A percentile compares a stretch with the other conserved stretches of the same genome.
Conservation (phyloP, 2,888 invertebrate genomes). For the Tigriopus californicus region DNA sequence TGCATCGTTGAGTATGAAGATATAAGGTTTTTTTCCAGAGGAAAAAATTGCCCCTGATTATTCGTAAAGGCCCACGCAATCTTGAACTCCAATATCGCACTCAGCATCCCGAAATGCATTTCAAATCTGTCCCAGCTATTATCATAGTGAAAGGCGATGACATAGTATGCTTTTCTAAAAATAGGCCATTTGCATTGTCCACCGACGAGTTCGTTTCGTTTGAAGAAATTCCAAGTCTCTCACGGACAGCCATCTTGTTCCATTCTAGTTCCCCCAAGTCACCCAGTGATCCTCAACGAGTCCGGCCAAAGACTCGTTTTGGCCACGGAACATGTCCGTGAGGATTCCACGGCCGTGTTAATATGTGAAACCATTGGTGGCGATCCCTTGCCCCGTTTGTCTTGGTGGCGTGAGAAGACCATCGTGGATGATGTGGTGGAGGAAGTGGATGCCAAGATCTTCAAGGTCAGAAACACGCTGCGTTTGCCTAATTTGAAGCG, state of each 20-base stretch:
- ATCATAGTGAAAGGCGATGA: no score
- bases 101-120: no score
- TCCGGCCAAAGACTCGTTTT: background rate
- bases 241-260: background rate
- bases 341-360: conserved; percentile 3
- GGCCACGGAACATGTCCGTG: conserved; percentile 2
- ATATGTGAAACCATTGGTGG: conserved; percentile 12
- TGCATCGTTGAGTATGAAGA: no score
- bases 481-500: conserved; percentile 2
- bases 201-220: no score
- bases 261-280: background rate
- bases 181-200: no score
- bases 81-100: no score
- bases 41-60: no score
- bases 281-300: background rate
- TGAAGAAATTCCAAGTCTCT: no score
- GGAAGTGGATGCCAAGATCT: conserved; percentile 4
- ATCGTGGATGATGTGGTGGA: conserved; percentile 9
- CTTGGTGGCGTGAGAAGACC: background rate
- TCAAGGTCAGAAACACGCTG: background rate
- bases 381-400: conserved; percentile 5
- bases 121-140: no score
- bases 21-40: no score
- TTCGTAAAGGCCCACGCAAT: no score
- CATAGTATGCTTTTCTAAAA: no score